A percentile compares a stretch with the other conserved stretches of the same genome.
Conservation (phyloP, 2,113 vertebrate species). For the Aplodontia rufa region DNA sequence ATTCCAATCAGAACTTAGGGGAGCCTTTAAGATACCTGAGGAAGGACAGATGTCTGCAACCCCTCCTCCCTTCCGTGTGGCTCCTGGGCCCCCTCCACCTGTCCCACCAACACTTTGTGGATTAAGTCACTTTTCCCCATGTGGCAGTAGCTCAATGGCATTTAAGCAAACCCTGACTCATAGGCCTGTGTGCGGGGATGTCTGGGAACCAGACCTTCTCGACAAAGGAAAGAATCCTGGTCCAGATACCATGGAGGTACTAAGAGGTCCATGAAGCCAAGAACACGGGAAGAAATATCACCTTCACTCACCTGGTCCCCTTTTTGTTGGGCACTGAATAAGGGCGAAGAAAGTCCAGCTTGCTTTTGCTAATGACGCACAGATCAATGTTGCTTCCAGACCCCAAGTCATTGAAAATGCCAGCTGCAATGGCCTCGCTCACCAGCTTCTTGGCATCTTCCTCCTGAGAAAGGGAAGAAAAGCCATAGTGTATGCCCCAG, state of each 20-base stretch:
- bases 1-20: neutral
- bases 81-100: neutral
- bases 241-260: neutral
- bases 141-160: neutral
- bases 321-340: conserved; percentile 95
- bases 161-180: neutral
- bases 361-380: conserved; percentile 95
- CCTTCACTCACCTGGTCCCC: conserved; percentile 89
- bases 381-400: conserved; percentile 97
- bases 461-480: conserved; percentile 84
- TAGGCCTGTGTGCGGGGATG: neutral
- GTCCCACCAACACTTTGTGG: neutral
- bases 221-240: neutral
- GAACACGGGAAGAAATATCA: neutral
- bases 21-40: neutral
- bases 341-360: conserved; percentile 94
- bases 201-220: neutral
- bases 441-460: conserved; percentile 94
- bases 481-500: neutral
- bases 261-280: neutral
- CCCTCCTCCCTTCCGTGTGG: neutral
- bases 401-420: conserved; percentile 97
- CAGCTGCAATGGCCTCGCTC: conserved; percentile 94
- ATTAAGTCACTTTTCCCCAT: neutral
- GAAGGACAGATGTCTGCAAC: neutral